phyloP scores from a whole-genome alignment of 2,113 vertebrate species.

The Cettia cetti region DNA sequence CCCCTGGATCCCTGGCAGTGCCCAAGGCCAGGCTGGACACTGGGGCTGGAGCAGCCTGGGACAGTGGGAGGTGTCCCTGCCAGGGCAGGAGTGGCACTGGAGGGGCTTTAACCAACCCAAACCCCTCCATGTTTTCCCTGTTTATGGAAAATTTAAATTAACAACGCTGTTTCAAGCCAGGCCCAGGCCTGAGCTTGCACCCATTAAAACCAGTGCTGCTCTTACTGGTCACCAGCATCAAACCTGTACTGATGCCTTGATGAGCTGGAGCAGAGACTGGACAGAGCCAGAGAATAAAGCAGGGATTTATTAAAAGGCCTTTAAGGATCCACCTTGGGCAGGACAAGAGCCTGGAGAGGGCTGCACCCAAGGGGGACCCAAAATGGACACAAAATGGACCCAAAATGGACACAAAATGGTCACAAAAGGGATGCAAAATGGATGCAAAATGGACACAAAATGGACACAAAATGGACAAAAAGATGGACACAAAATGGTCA shows the following conservation, averaged over 20 bases:
- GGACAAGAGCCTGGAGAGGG: not conserved
- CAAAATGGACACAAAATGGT: not conserved
- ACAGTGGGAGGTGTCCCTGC: not conserved
- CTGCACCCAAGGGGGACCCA: not conserved
- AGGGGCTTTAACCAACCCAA: accelerated
- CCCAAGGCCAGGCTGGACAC: not conserved
- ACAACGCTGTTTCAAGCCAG: accelerated
- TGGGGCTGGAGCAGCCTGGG: not conserved
- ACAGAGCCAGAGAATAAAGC: not conserved
- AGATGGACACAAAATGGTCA: not conserved
- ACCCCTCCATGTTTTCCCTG: not conserved
- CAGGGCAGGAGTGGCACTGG: not conserved
- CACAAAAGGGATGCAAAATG: not conserved
- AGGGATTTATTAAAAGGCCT: not conserved
- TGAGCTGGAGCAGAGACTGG: not conserved
- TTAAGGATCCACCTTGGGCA: not conserved
- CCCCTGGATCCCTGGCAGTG: not conserved
- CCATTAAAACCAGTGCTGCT: not conserved
- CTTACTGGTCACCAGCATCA: not conserved
- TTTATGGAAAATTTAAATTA: not conserved
- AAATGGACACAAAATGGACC: not conserved
- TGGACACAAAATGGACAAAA: not conserved
- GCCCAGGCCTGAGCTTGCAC: not conserved
- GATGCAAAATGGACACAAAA: not conserved
- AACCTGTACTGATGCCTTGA: not conserved